These are phyloP conservation scores for Metopolophium dirhodum DNA, from an alignment of 1,140 invertebrate genomes.

Conservation along the genomic window DNA sequence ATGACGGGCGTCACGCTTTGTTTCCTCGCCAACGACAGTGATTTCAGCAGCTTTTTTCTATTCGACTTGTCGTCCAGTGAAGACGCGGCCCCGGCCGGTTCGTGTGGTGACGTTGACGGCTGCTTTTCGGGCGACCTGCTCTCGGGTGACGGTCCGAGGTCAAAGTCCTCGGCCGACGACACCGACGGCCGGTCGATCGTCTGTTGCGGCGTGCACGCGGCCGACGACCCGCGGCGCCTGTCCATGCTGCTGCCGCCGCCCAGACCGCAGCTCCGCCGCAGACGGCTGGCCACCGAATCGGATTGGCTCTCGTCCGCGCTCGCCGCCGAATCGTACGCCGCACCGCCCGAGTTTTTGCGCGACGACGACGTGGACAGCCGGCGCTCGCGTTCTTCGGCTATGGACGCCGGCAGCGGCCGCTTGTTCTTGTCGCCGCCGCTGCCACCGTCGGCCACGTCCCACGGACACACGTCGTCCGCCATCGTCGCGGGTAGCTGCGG, in stretches of 20 bases:
- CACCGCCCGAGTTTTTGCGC: conserved; percentile 68
- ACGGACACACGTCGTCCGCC: conserved; percentile 73
- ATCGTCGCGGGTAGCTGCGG: background rate
- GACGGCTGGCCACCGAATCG: conserved; percentile 63
- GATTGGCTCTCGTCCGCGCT: conserved; percentile 72
- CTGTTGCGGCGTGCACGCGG: conserved; percentile 50
- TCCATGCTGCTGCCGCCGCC: conserved; percentile 30
- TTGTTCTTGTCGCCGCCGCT: conserved; percentile 60
- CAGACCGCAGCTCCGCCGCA: conserved; percentile 62
- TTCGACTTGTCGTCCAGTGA: conserved; percentile 8
- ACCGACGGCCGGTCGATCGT: conserved; percentile 57
- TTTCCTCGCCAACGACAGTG: conserved; percentile 46
- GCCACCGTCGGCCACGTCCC: conserved; percentile 66
- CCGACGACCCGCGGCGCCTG: conserved; percentile 40
- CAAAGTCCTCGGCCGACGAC: conserved; percentile 59
- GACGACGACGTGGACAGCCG: conserved; percentile 54
- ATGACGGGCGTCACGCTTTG: conserved; percentile 69
- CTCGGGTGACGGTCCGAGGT: conserved; percentile 59
- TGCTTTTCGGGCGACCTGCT: conserved; percentile 58
- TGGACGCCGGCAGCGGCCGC: conserved; percentile 55
- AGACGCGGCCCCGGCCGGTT: conserved; percentile 55
- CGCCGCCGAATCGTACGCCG: conserved; percentile 72
- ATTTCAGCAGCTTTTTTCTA: conserved; percentile 33
- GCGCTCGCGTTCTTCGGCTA: conserved; percentile 53
- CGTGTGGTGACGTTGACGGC: conserved; percentile 60